Conservation (phyloP, 1,140 invertebrate genomes). For the Pinna nobilis region DNA sequence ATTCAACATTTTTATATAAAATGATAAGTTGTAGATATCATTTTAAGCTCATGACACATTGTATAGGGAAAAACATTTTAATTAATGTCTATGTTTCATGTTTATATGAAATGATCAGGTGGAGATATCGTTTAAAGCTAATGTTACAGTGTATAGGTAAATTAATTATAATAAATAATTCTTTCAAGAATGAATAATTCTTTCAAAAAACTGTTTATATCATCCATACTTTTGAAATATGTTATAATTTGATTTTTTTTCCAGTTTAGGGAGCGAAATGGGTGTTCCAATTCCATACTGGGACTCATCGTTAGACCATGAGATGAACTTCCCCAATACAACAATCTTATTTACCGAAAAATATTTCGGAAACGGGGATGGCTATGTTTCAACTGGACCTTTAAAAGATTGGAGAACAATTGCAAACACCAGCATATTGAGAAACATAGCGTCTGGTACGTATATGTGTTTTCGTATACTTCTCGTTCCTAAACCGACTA, state of each 20-base stretch:
- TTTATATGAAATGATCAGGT: background rate
- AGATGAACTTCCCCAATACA: constrained; percentile 64
- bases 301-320: constrained; percentile 69
- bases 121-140: background rate
- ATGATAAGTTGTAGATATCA: too few relatives aligned
- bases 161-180: too few relatives aligned
- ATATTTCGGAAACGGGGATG: constrained; percentile 73
- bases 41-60: too few relatives aligned
- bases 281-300: constrained; percentile 73
- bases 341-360: constrained; percentile 70
- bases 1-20: too few relatives aligned
- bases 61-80: too few relatives aligned
- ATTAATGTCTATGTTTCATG: too few relatives aligned
- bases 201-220: background rate
- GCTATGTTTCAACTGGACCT: constrained; percentile 71
- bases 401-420: constrained; percentile 53
- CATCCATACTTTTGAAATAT: background rate
- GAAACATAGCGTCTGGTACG: constrained; percentile 34
- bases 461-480: background rate
- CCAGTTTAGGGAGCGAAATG: constrained; percentile 58
- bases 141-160: background rate
- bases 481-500: too few relatives aligned
- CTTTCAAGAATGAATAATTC: background rate
- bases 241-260: background rate
- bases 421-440: constrained; percentile 37